Evolutionary conservation across 1,140 invertebrate species (phyloP), one percentile per base, ranked within the genome.

Genomic region (Brachionus angularis): DNA sequence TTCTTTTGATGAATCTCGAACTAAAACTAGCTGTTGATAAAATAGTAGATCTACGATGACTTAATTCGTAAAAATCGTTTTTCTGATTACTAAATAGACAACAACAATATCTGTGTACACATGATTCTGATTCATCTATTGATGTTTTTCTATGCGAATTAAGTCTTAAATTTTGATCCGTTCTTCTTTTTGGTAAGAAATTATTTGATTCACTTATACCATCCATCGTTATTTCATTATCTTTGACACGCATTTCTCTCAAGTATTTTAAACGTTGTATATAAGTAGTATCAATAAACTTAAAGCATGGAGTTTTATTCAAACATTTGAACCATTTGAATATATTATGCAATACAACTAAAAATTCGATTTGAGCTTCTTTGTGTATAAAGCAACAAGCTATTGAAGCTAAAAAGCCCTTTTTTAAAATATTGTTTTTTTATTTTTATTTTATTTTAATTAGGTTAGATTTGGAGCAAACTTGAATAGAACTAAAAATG

Each of bases 371-470:
- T 47, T 50, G 62, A 7, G 62, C 62, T 50, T 67, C 62, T 34
- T 67, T 67, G 46, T 67, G 62, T 29, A 67, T 46, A 50, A 67
- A 67, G 25, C 62, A 67, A 36, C 62, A 67, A 10, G 47, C 42
- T 23, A 67, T n/a, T 46, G 62, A 67, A n/a, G 47, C 62, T 1
- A 67, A n/a, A 8, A 50, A 33, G 27, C 62, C 62, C 62, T 67
- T 47, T n/a, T n/a, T n/a, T n/a, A n/a, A n/a, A n/a, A n/a, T n/a
- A n/a, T n/a, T n/a, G n/a, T 34, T 18, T 2, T 31, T 25, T 18
- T 12, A 27, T 31, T 50, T 47, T 12, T 33, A 34, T 46, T 18
- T 5, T 3, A 12, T 2, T 33, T 18, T 31, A 33, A 50, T 23
- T 36, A 29, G 10, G 21, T 21, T 33, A 31, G 39, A 42, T 10